Evolutionary conservation across 2,888 invertebrate species (phyloP).

Genomic region (Agonopterix subpropinquella): DNA sequence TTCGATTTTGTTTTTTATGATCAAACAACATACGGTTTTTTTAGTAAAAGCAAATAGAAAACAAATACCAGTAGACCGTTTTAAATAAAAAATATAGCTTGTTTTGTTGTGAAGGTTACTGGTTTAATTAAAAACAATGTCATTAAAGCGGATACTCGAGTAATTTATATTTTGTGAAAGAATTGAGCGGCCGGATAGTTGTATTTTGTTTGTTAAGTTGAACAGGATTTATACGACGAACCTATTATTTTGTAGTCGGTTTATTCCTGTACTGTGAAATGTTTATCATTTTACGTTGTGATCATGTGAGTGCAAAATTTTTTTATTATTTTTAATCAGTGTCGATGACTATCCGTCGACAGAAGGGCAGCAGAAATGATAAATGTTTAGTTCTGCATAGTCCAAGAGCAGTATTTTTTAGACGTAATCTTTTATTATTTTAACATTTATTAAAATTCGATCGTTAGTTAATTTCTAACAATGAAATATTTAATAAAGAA

Average conservation of each 20-base stretch:
- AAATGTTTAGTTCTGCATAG: slow-evolving; percentile 62
- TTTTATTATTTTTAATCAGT: slow-evolving; percentile 52
- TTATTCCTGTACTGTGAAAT: slow-evolving; percentile 71
- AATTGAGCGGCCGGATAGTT: slow-evolving; percentile 26
- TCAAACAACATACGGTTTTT: no score
- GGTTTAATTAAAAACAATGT: no score
- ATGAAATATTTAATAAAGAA: slow-evolving; percentile 75
- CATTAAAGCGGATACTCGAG: slow-evolving; percentile 1
- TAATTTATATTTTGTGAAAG: neutral
- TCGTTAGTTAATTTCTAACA: slow-evolving; percentile 76
- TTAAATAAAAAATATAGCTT: no score
- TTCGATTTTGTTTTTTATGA: no score
- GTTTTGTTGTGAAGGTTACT: no score
- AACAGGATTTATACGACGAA: slow-evolving; percentile 14
- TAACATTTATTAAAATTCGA: slow-evolving; percentile 65
- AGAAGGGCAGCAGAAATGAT: slow-evolving; percentile 59
- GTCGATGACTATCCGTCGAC: slow-evolving; percentile 49
- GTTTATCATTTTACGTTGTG: slow-evolving; percentile 71
- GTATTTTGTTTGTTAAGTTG: slow-evolving; percentile 13
- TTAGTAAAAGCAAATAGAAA: no score
- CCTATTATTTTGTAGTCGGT: slow-evolving; percentile 30
- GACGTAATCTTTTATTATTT: slow-evolving; percentile 67
- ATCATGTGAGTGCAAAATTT: slow-evolving; percentile 73
- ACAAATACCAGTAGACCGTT: no score
- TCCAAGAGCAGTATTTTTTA: slow-evolving; percentile 75